A percentile compares a stretch with the other conserved stretches of the same genome.
These are phyloP conservation scores for Diloba caeruleocephala DNA, from an alignment of 2,888 invertebrate genomes.

Conservation along the genomic window DNA sequence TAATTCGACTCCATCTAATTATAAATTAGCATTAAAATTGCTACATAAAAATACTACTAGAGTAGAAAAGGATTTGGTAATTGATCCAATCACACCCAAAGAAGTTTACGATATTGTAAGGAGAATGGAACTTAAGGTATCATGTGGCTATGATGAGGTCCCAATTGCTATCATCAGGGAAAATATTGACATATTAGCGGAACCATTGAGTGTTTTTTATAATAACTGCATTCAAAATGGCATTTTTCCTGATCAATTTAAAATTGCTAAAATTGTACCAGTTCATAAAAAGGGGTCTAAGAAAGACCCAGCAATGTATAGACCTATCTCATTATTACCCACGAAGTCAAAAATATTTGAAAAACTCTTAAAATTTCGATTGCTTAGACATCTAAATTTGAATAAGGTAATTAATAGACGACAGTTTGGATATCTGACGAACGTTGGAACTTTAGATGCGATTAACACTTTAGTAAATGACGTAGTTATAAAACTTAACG, in stretches of 20 bases:
- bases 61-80: slow-evolving; percentile 1
- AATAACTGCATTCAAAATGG: slow-evolving; percentile 19
- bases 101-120: slow-evolving; percentile 10
- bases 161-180: slow-evolving; percentile 20
- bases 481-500: no score
- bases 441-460: no score
- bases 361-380: slow-evolving; percentile 6
- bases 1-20: background rate
- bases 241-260: slow-evolving; percentile 4
- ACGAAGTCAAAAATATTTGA: no score
- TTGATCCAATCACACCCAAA: background rate
- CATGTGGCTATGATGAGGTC: slow-evolving; percentile 24
- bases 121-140: slow-evolving; percentile 18
- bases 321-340: slow-evolving; percentile 6
- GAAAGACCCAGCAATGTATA: slow-evolving; percentile 1
- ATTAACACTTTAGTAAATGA: slow-evolving; percentile 4
- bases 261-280: slow-evolving; percentile 7
- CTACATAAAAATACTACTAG: background rate
- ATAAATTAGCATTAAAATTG: background rate
- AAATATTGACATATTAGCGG: slow-evolving; percentile 21
- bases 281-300: slow-evolving; percentile 3
- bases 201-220: slow-evolving; percentile 14
- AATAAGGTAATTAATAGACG: slow-evolving; percentile 1
- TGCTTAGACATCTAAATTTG: background rate
- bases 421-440: slow-evolving; percentile 6